Base-by-base conservation (phyloP, 2,888 invertebrate genomes). In the Noctua pronuba region DNA sequence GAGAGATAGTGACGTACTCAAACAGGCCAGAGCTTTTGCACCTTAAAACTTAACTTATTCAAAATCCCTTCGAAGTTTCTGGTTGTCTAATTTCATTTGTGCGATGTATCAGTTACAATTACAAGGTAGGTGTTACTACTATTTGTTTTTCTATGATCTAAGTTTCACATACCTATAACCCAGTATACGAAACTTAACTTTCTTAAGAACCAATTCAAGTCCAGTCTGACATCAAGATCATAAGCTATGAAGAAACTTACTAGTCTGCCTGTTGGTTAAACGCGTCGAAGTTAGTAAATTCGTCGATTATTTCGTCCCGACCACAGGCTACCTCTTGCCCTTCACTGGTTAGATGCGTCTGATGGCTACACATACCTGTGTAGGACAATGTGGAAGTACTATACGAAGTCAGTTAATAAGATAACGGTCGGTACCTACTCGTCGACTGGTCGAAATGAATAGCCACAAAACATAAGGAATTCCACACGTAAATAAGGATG, bases 301-400 rank as follows among this genome's bases (percentile, higher is more conserved):
- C 88, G 0, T 73, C 82, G 35, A 67, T 46, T 11, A 55, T 78
- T 4, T 90, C 88, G 52, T 92, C 92, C 35, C 91, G 89, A 0
- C 91, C 92, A 76, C 92, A 92, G 0, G 93, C 92, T 68, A 92
- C 91, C 62, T 93, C 92, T 28, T 88, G 77, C 0, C 64, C 79
- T 13, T 79, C 82, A 49, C 62, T 82, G 55, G 67, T 71, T 6
- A 87, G 83, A 44, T 88, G 90, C 7, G 82, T 83, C 65, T 82
- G 81, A 75, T 90, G 91, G 0, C 90, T 90, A 58, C 84, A 87
- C 83, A 85, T 83, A 18, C 89, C 92, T 89, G 74, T 60, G 21
- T 31, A 5, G 13, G 10, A 58, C 44, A 75, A 64, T 35, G 7
- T 41, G 16, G 18, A 66, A 44, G 6, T 78, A 28, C 28, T 62